Percentiles rank a stretch among this genome's conserved stretches.
phyloP scores from a whole-genome alignment of 2,888 invertebrate genomes.

The Synanthedon formicaeformis region DNA sequence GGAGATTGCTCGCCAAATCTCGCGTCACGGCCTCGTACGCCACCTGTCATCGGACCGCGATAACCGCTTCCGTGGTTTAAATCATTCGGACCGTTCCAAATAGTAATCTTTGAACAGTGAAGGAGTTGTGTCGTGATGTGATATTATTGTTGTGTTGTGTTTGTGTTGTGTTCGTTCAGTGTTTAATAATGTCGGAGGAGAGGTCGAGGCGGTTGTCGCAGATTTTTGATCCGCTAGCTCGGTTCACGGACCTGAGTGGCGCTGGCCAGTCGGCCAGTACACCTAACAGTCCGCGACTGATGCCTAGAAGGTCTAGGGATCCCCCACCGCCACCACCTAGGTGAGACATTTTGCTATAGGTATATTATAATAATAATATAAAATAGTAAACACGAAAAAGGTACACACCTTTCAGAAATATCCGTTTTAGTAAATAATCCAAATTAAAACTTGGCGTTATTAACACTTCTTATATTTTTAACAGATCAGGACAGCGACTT shows the following conservation, averaged over 20 bases:
- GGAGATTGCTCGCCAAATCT: constrained; percentile 49
- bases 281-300: constrained; percentile 78
- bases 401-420: too few relatives aligned
- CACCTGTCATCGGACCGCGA: constrained; percentile 37
- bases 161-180: constrained; percentile 35
- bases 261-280: constrained; percentile 71
- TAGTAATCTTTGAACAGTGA: constrained; percentile 52
- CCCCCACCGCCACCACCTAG: constrained; percentile 63
- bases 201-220: constrained; percentile 82
- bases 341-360: constrained; percentile 22
- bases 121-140: constrained; percentile 53
- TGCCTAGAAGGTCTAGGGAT: constrained; percentile 70
- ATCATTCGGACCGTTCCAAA: constrained; percentile 51
- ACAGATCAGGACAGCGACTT: too few relatives aligned
- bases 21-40: constrained; percentile 33
- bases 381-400: too few relatives aligned
- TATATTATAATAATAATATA: too few relatives aligned
- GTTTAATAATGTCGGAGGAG: constrained; percentile 72
- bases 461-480: too few relatives aligned
- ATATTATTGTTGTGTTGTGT: constrained; percentile 39
- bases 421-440: too few relatives aligned
- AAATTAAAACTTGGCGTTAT: too few relatives aligned
- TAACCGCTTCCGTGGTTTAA: constrained; percentile 41
- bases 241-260: constrained; percentile 76
- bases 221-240: constrained; percentile 84